Conservation (phyloP, 2,888 invertebrate genomes). For the Poecilobothrus nobilitatus region DNA sequence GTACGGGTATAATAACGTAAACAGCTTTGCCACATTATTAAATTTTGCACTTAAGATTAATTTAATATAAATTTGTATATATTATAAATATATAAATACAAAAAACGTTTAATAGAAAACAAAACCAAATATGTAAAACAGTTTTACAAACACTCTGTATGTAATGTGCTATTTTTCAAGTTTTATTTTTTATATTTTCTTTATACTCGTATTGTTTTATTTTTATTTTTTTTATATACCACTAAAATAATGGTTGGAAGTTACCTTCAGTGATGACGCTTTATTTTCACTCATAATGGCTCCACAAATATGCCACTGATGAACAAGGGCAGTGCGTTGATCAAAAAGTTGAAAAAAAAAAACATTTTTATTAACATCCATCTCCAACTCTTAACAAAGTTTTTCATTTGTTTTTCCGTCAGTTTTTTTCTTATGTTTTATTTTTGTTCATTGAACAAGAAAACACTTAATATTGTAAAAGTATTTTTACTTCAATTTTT, state of each 20-base stretch:
- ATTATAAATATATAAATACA: too few relatives aligned
- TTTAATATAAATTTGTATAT: too few relatives aligned
- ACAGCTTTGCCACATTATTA: too few relatives aligned
- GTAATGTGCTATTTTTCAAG: not conserved
- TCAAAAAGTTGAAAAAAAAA: not conserved
- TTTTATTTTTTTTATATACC: not conserved
- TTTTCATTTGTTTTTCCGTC: not conserved
- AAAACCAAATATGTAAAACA: too few relatives aligned
- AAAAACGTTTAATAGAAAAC: too few relatives aligned
- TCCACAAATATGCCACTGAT: conserved; percentile 10
- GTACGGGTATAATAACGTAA: too few relatives aligned
- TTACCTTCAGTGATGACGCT: not conserved
- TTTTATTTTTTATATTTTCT: not conserved
- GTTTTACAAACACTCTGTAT: too few relatives aligned
- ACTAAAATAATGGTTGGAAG: not conserved
- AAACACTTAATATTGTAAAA: not conserved
- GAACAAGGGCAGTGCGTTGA: not conserved
- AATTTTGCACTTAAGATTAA: too few relatives aligned
- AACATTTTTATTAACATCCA: not conserved
- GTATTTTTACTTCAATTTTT: not conserved
- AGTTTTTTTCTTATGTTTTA: not conserved
- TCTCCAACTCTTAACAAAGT: not conserved
- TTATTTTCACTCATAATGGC: conserved; percentile 10
- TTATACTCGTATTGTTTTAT: too few relatives aligned
- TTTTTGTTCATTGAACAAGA: not conserved